Conservation (phyloP, 1,140 invertebrate genomes). For the Scaptomyza pallida region DNA sequence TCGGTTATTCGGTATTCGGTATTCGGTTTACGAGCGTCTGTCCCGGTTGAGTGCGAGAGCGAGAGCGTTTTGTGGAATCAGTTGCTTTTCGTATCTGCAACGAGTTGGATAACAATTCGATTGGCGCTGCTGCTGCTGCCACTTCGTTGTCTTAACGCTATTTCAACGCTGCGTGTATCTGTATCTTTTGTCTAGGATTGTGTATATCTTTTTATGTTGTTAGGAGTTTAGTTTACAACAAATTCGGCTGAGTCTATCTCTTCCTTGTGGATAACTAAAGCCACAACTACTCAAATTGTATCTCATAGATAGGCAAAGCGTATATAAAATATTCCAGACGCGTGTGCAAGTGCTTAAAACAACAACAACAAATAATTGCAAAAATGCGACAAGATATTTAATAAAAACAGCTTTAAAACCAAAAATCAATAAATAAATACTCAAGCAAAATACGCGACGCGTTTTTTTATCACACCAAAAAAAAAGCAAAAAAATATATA, state of each 20-base stretch:
- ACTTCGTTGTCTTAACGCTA: too few species aligned
- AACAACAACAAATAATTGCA: slow-evolving; percentile 43
- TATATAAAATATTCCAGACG: slow-evolving; percentile 37
- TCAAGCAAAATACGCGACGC: slow-evolving; percentile 30
- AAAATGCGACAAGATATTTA: slow-evolving; percentile 61
- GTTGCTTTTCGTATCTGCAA: slow-evolving; percentile 69
- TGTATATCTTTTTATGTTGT: background rate
- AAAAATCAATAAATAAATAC: slow-evolving; percentile 14
- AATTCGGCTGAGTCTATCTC: slow-evolving; percentile 31
- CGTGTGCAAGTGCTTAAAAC: slow-evolving; percentile 34
- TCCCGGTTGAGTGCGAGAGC: background rate
- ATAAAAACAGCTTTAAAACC: slow-evolving; percentile 30
- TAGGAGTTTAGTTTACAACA: background rate
- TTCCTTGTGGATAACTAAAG: slow-evolving; percentile 25
- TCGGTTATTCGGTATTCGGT: background rate
- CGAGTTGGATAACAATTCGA: slow-evolving; percentile 70
- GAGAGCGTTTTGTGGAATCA: slow-evolving; percentile 49
- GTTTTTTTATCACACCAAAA: slow-evolving; percentile 29
- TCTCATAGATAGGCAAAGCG: slow-evolving; percentile 25
- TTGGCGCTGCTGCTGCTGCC: slow-evolving; percentile 40
- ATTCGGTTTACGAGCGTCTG: background rate
- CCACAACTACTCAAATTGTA: slow-evolving; percentile 36
- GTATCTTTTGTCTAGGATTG: slow-evolving; percentile 3
- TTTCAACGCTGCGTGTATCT: slow-evolving; percentile 50
- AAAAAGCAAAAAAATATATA: slow-evolving; percentile 11